phyloP scores from a whole-genome alignment of 2,113 vertebrate genomes.

The Sinocyclocheilus grahami region DNA sequence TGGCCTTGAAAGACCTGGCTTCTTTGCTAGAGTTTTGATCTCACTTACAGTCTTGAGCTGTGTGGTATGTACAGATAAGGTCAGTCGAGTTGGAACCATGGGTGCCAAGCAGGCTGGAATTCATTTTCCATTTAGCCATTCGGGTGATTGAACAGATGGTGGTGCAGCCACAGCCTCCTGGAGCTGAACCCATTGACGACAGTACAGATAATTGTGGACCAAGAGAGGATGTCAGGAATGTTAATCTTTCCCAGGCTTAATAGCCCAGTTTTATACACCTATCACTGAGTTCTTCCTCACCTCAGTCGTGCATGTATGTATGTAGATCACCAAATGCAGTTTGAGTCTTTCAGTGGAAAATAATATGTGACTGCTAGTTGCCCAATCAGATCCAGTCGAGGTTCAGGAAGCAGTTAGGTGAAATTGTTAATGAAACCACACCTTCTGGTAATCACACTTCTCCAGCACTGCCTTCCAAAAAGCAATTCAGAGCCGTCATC shows the following conservation, averaged over 20 bases:
- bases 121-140: constrained; percentile 14
- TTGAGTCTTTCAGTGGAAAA: not conserved
- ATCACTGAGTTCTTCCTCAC: not conserved
- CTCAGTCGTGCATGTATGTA: not conserved
- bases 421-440: not conserved
- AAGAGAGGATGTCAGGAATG: constrained; percentile 17
- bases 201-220: constrained; percentile 1
- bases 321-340: not conserved
- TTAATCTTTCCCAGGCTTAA: constrained; percentile 5
- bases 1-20: not conserved
- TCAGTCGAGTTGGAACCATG: constrained; percentile 12
- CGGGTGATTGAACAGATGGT: constrained; percentile 9
- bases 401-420: not conserved
- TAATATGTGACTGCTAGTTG: not conserved
- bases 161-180: not conserved
- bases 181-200: constrained; percentile 1
- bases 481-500: not conserved
- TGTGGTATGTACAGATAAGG: constrained; percentile 15
- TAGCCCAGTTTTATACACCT: not conserved
- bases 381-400: not conserved
- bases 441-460: not conserved
- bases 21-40: not conserved
- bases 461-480: not conserved
- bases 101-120: constrained; percentile 15
- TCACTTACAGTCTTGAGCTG: constrained; percentile 2